These are phyloP conservation scores for Xerus inauris DNA, from an alignment of 2,113 vertebrate species.

Conservation along the genomic window DNA sequence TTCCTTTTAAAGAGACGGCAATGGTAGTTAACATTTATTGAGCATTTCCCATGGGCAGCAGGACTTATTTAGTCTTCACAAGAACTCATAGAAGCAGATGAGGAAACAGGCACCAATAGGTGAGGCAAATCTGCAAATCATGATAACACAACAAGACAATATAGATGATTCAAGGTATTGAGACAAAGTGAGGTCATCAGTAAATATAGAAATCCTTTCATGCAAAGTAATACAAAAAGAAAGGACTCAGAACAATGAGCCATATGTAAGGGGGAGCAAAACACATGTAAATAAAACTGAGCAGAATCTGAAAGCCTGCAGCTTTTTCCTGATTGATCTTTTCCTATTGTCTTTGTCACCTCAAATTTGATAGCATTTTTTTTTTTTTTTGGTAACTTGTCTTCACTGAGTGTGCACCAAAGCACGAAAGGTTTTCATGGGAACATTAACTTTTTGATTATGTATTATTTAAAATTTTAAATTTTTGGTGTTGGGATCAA, in stretches of 20 bases:
- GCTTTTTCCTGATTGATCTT: neutral
- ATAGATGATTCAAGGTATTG: neutral
- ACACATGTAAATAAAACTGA: slow-evolving; percentile 7
- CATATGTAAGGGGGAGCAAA: neutral
- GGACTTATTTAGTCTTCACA: neutral
- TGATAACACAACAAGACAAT: neutral
- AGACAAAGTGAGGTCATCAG: neutral
- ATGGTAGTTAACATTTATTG: neutral
- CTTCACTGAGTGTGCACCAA: neutral
- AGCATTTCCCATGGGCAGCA: neutral
- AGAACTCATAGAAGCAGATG: neutral
- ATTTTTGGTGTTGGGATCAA: neutral
- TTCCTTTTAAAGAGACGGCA: neutral
- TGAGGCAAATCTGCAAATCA: neutral
- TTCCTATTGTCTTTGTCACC: neutral
- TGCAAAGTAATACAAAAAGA: neutral
- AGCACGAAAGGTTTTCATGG: neutral
- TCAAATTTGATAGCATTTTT: slow-evolving; percentile 18
- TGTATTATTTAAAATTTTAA: neutral
- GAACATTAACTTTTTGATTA: neutral
- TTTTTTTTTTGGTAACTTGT: neutral
- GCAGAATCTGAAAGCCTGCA: neutral
- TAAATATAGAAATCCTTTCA: neutral
- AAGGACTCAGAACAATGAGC: neutral
- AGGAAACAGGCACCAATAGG: neutral